Evolutionary conservation across 2,113 vertebrate species (phyloP), one percentile per base, ranked within the genome.

Genomic region (Pan paniscus): DNA sequence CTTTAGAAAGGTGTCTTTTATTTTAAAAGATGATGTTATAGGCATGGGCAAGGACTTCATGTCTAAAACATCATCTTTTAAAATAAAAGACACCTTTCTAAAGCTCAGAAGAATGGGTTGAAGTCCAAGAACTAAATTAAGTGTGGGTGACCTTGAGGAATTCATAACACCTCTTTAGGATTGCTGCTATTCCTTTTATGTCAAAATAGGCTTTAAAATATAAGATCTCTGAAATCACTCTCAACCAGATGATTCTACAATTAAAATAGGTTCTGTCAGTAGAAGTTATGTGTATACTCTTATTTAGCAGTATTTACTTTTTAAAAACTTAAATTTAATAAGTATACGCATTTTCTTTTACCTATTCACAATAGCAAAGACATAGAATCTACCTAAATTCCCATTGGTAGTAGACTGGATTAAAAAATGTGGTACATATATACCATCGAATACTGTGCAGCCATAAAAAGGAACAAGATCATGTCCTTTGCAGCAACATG

Each of bases 71-170:
- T 86, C 57, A 85, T n/a, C 38, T 87, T 95, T 70, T 80, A 83
- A 94, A 92, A 90, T 7, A 80, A 14, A 78, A 14, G 91, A 43
- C 20, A 64, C 5, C 81, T 5, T 5, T 97, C 46, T 88, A 59
- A 93, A 76, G 11, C 46, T 76, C 67, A 78, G 76, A 94, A 50
- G 20, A 93, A 75, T 75, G 35, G 38, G 35, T 64, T 88, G 9
- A 86, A 93, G 9, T 90, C 46, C 35, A 67, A 32, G 46, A 93
- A 94, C 78, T 76, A 90, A 93, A 86, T 30, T 52, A 91, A 48
- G 27, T 4, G 32, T 79, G 30, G 55, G 67, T 81, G 50, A 81
- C 40, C 57, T 72, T 93, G 84, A 94, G 11, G 23, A 97, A 88
- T 18, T 76, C 11, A 35, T 57, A 90, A 83, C 4, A 70, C 80